phyloP scores from a whole-genome alignment of 2,797 vertebrate species.

The Gallinago stenura region DNA sequence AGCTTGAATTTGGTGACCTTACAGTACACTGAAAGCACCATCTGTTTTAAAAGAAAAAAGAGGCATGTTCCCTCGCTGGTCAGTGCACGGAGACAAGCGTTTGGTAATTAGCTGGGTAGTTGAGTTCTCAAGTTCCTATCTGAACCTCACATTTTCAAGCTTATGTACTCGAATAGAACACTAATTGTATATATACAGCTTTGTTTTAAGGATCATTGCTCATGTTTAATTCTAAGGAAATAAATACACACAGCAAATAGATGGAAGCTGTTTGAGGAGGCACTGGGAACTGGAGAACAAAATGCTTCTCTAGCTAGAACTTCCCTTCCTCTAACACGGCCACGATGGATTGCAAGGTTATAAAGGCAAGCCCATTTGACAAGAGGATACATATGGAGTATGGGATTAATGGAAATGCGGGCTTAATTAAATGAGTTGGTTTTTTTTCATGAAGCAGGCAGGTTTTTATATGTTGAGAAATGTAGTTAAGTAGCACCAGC shows the following conservation, averaged over 20 bases:
- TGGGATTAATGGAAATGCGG: not conserved
- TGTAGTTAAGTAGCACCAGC: not conserved
- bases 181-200: not conserved
- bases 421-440: not conserved
- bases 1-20: slow-evolving; percentile 69
- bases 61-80: not conserved
- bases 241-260: not conserved
- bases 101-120: not conserved
- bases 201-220: not conserved
- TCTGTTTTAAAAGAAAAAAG: slow-evolving; percentile 37
- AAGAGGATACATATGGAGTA: not conserved
- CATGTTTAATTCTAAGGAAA: not conserved
- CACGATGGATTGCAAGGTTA: not conserved
- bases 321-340: not conserved
- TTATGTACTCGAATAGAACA: not conserved
- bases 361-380: not conserved
- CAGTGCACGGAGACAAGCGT: not conserved
- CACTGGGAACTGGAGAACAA: not conserved
- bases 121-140: not conserved
- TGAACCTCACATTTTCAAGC: not conserved
- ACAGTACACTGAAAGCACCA: slow-evolving; percentile 24
- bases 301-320: not conserved
- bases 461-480: not conserved
- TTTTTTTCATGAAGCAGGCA: not conserved
- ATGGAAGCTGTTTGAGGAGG: not conserved